Evolutionary conservation across 2,113 vertebrate species (phyloP), one percentile per base, ranked within the genome.

Genomic region (Butorides virescens): DNA sequence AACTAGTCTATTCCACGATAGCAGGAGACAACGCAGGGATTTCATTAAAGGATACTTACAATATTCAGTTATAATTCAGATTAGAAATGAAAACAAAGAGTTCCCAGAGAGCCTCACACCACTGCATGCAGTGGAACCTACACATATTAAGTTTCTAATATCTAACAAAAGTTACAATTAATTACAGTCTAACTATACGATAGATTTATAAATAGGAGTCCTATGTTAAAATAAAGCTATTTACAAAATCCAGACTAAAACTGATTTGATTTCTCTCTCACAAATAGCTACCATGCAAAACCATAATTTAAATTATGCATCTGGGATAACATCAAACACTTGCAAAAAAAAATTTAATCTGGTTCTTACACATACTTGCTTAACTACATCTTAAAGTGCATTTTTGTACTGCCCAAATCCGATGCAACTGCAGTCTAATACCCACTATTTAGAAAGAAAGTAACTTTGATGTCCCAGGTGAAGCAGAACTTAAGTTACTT

Each of bases 1-100:
- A 97, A 70, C 82, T 88, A 92, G 47, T 34, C 83, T 95, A 56
- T 88, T 95, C 77, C 78, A 82, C 68, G 67, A 72, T 5, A 70
- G 25, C 53, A 91, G 47, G 55, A 89, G 34, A 93, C 10, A 86
- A 47, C 3, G 78, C 10, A 20, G 59, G 42, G 87, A 78, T 89
- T 92, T 37, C 26, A 62, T 66, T 88, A 88, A 52, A 83, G 26
- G 11, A 72, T 47, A 16, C 15, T 86, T 75, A 26, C 6, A 85
- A 63, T 55, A 73, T 29, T 92, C 29, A 39, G 47, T 58, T 86
- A 53, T 22, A 79, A 56, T 61, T 92, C 75, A 90, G 72, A 50
- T 84, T 86, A 67, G 12, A 80, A 71, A 81, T 34, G 46, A 58
- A 93, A 78, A 66, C 26, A 73, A 58, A 68, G 30, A 58, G 49